A percentile compares a stretch with the other conserved stretches of the same genome.
These are phyloP conservation scores for Hedychridium roseum DNA, from an alignment of 2,888 invertebrate genomes.

Conservation along the genomic window DNA sequence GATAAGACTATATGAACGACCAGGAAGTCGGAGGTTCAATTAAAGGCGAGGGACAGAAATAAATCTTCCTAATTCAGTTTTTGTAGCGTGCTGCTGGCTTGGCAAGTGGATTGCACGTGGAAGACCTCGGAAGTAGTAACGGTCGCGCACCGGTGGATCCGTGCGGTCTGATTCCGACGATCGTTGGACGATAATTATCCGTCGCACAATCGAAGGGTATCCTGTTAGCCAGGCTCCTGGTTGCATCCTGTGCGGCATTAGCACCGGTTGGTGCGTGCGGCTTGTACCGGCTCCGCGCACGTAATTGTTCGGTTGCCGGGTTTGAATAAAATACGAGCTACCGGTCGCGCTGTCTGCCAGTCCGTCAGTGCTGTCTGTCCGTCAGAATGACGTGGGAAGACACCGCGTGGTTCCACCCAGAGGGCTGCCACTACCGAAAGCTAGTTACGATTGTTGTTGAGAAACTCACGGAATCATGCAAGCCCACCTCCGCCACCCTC, in stretches of 20 bases:
- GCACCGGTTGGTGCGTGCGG: constrained; percentile 31
- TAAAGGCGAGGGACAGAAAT: too few relatives aligned
- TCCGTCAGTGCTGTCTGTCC: constrained; percentile 58
- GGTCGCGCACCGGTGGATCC: constrained; percentile 48
- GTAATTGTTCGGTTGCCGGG: constrained; percentile 63
- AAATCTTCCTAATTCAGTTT: too few relatives aligned
- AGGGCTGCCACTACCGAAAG: constrained; percentile 52
- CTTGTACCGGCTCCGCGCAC: constrained; percentile 28
- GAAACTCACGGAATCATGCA: constrained; percentile 60
- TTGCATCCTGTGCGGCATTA: constrained; percentile 48
- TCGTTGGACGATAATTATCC: constrained; percentile 54
- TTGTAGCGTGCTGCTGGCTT: too few relatives aligned
- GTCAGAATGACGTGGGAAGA: constrained; percentile 64
- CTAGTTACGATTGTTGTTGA: constrained; percentile 62
- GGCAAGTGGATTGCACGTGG: too few relatives aligned
- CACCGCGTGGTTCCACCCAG: constrained; percentile 55
- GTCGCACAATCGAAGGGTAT: constrained; percentile 54
- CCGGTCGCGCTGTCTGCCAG: constrained; percentile 56
- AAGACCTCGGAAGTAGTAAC: constrained; percentile 37
- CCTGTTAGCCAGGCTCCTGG: constrained; percentile 42
- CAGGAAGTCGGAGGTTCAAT: too few relatives aligned
- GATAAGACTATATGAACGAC: too few relatives aligned
- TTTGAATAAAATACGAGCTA: constrained; percentile 64
- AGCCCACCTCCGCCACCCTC: constrained; percentile 30
- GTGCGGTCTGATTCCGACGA: constrained; percentile 35